phyloP scores from a whole-genome alignment of 2,113 vertebrate genomes.

The Serinus canaria region DNA sequence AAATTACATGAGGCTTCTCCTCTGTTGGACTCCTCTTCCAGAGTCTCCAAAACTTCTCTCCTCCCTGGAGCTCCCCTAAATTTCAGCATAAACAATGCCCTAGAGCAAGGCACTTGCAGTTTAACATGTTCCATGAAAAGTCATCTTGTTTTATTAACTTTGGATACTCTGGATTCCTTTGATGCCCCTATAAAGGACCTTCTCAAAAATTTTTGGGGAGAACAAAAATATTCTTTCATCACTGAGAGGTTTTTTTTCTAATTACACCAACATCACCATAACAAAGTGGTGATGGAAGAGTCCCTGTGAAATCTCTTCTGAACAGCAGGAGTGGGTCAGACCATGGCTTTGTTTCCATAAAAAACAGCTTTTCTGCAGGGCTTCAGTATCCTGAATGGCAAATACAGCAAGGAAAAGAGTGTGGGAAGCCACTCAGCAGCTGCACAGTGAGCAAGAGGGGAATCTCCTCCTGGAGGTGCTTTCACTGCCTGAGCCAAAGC shows the following conservation, averaged over 20 bases:
- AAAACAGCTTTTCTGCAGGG: not conserved
- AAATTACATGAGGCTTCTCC: not conserved
- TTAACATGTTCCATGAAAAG: not conserved
- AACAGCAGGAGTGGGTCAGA: not conserved
- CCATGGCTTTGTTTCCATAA: not conserved
- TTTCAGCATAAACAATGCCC: not conserved
- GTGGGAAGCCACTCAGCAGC: not conserved
- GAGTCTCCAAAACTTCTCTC: not conserved
- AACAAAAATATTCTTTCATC: not conserved
- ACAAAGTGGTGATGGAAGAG: not conserved
- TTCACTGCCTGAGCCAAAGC: not conserved
- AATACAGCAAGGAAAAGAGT: not conserved
- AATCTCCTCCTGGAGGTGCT: not conserved
- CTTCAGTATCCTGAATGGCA: not conserved
- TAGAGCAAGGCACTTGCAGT: rapidly evolving
- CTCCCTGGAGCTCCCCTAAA: not conserved
- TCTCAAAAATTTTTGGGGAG: not conserved
- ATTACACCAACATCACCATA: not conserved
- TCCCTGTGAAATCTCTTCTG: not conserved
- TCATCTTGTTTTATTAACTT: not conserved
- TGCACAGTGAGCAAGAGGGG: not conserved
- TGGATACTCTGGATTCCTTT: not conserved
- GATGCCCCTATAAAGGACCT: not conserved
- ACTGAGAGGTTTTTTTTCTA: not conserved
- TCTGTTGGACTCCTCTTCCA: not conserved